These are phyloP conservation scores for Meandrusa payeni DNA, from an alignment of 2,888 invertebrate genomes.

Conservation along the genomic window DNA sequence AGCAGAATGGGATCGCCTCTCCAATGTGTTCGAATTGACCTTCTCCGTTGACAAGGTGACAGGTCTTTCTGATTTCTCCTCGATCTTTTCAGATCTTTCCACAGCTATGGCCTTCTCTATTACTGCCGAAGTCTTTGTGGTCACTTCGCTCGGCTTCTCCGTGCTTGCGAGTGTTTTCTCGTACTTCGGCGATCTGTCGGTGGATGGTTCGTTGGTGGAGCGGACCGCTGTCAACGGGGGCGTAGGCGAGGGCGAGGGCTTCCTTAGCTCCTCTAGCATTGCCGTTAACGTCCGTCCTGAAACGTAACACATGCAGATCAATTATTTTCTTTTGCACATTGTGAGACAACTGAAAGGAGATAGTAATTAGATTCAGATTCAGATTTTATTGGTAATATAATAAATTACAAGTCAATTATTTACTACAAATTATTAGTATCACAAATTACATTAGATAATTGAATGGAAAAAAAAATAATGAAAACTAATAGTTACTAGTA, in stretches of 20 bases:
- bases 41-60: slow-evolving; percentile 32
- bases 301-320: not conserved
- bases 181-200: slow-evolving; percentile 39
- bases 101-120: slow-evolving; percentile 42
- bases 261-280: slow-evolving; percentile 70
- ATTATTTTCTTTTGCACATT: too few relatives aligned
- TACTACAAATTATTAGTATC: too few relatives aligned
- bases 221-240: slow-evolving; percentile 39
- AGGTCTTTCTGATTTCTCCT: slow-evolving; percentile 38
- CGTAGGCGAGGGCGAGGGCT: slow-evolving; percentile 54
- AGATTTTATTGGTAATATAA: too few relatives aligned
- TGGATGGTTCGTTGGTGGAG: slow-evolving; percentile 29
- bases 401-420: too few relatives aligned
- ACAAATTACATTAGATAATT: too few relatives aligned
- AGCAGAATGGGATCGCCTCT: slow-evolving; percentile 46
- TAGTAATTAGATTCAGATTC: too few relatives aligned
- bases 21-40: slow-evolving; percentile 42
- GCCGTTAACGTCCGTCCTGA: slow-evolving; percentile 64
- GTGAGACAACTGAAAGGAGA: too few relatives aligned
- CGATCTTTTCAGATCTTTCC: slow-evolving; percentile 45
- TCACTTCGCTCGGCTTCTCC: slow-evolving; percentile 40
- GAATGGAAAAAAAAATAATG: too few relatives aligned
- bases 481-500: too few relatives aligned
- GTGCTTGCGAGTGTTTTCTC: slow-evolving; percentile 35
- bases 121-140: slow-evolving; percentile 30